Evolutionary conservation across 1,140 invertebrate species (phyloP), one percentile per base, ranked within the genome.

Genomic region (Neoseiulus cucumeris): DNA sequence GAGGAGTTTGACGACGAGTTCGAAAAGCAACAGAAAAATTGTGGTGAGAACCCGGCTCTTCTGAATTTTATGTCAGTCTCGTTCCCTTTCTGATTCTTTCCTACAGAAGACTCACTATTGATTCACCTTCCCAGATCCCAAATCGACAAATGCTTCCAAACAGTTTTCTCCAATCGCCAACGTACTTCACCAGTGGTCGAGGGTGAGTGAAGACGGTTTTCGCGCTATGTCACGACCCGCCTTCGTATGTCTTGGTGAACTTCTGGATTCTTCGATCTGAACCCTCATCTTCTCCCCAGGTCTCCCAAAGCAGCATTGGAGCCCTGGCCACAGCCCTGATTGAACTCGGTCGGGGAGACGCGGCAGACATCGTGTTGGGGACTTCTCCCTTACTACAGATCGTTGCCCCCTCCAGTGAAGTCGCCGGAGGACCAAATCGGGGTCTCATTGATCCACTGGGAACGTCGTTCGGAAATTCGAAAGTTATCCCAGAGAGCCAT

Each of bases 301-400:
- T 59, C 17, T 59, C 51, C 5, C 51, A 59, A 20, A 59, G 51
- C 51, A 59, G 51, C 33, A 59, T 59, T 25, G 51, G 51, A 2
- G 51, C 51, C 17, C 51, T 59, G 6, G 51, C 51, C 17, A 59
- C 51, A 9, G 51, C 51, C 2, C 22, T 59, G 9, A 25, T 59
- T 25, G 51, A 59, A 33, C 51, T 59, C 25, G 51, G 51, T 20
- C 51, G 51, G 14, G 51, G 33, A 2, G 51, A 59, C 22, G 51
- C 25, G 2, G 51, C 51, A 17, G 51, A 25, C 51, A 59, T 59
- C 22, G 51, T 59, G 1, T 25, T 59, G 22, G 51, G 51, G 6
- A 59, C 51, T 1, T 59, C 51, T 14, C 51, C 51, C 1, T 33
- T 59, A 33, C 33, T 59, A 33, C 51, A 59, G 22, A 59, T 59